Evolutionary conservation across 2,113 vertebrate species (phyloP), one percentile per base, ranked within the genome.

Genomic region (Oophaga pumilio): DNA sequence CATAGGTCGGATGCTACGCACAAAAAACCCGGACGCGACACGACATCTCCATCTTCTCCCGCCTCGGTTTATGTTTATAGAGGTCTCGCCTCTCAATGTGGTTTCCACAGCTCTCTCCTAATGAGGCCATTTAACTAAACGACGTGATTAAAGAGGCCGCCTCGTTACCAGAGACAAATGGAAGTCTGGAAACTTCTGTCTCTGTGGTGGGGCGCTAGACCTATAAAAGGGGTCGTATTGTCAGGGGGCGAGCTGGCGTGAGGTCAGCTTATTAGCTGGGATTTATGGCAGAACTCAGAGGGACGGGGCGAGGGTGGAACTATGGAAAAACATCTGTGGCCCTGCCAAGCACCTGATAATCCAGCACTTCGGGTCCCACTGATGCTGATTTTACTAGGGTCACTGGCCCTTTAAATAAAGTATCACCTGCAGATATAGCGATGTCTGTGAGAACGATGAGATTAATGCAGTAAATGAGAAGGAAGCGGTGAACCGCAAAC

Each of bases 61-160:
- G 10, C 4, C 56, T 28, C 2, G 2, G 24, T 15, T 22, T 59
- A 6, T 60, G 26, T 62, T 80, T 80, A 80, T 22, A 12, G 79
- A 62, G 79, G 57, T 62, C 57, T 43, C 14, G 78, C 78, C 59
- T 43, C 18, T 33, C 28, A 7, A 62, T 43, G 59, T 62, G 59
- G 57, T 62, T 81, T 81, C 57, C 24, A 10, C 28, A 49, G 64
- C 28, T 53, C 84, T 33, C 22, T n/a, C n/a, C 84, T 76, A 85
- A 85, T 60, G 84, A 85, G 71, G 26, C 84, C 28, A 85, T 76
- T 85, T 85, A 85, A 85, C 50, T 76, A 85, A 85, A 85, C 56
- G 20, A 59, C 15, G 71, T 76, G 71, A 85, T 85, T 85, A 85
- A 76, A 71, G 71, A 74, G 83, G 26, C 52, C 83, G 33, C 22